A percentile compares a stretch with the other conserved stretches of the same genome.
These are phyloP conservation scores for Meteorus cinctellus DNA, from an alignment of 2,888 invertebrate species.

Conservation along the genomic window DNA sequence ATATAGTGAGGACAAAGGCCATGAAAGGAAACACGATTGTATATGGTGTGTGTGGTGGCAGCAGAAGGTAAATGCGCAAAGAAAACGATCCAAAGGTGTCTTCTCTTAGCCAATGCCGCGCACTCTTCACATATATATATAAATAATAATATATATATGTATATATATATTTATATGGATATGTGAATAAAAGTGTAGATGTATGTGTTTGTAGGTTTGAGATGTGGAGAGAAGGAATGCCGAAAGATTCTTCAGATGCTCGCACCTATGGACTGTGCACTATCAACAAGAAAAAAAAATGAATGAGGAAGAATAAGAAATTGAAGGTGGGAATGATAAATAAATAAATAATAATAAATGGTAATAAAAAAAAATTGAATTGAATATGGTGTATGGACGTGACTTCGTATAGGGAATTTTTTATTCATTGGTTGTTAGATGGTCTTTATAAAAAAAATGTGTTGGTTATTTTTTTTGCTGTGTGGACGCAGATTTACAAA, in stretches of 20 bases:
- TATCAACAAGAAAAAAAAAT: not conserved
- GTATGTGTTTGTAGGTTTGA: slow-evolving; percentile 26
- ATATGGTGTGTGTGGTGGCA: slow-evolving; percentile 13
- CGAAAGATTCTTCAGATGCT: slow-evolving; percentile 38
- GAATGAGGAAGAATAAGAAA: not conserved
- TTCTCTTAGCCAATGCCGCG: slow-evolving; percentile 2
- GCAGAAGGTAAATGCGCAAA: slow-evolving; percentile 35
- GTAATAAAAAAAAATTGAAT: not conserved
- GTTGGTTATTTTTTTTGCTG: too few species aligned
- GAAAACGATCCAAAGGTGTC: slow-evolving; percentile 29
- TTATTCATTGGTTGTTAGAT: not conserved
- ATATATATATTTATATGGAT: slow-evolving; percentile 1
- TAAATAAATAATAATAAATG: not conserved
- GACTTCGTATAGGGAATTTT: not conserved
- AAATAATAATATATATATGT: not conserved
- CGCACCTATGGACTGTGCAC: slow-evolving; percentile 24
- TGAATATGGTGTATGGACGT: not conserved
- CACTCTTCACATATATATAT: not conserved
- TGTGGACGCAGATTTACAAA: not conserved
- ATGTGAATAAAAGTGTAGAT: not conserved
- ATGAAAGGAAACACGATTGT: slow-evolving; percentile 34
- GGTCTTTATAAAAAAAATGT: too few species aligned
- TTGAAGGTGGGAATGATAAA: too few species aligned
- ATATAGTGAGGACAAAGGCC: slow-evolving; percentile 22
- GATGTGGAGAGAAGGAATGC: slow-evolving; percentile 40